Base-by-base conservation (phyloP, 2,888 invertebrate species). In the Aphidius colemani region DNA sequence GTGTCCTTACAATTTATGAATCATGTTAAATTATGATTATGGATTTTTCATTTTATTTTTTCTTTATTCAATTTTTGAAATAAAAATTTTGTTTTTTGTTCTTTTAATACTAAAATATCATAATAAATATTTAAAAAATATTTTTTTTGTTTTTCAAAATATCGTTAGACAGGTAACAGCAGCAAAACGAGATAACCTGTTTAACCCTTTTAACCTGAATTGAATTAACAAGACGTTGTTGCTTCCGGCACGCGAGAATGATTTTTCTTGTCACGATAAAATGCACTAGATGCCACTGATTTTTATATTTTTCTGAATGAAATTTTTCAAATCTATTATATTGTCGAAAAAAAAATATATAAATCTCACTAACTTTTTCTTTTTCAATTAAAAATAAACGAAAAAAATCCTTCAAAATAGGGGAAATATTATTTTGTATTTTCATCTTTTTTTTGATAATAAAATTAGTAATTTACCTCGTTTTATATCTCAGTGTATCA, bases 401-500 rank as follows among this genome's bases (percentile, higher is more conserved):
- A 39, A 57, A 46, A n/a, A 57, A 18, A 30, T 7, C 7, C 11
- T 39, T 13, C 10, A 7, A 10, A 8, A 56, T 56, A 44, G 45
- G 10, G 11, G 10, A 46, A 57, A 45, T 13, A 57, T 30, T 10
- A 7, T 7, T 39, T 30, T 46, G 8, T 30, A 45, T 45, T 30
- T 57, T 30, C 30, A 18, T 41, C 11, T 5, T 30, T 30, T 30
- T 30, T 30, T 30, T 30, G 2, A 30, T 30, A 30, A 30, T 30
- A 30, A 30, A 30, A 30, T 30, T 5, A 30, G 30, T 30, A n/a
- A 57, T 57, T 46, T 57, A 79, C 79, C 79, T 79, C 73, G 79
- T 79, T 70, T 79, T 79, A 71, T 75, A 79, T 66, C 74, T 75
- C 67, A 78, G 78, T 65, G 78, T 78, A 68, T 79, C 78, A 68